Base-by-base conservation (phyloP, 1,140 invertebrate genomes). In the Drosophila repletoides region DNA sequence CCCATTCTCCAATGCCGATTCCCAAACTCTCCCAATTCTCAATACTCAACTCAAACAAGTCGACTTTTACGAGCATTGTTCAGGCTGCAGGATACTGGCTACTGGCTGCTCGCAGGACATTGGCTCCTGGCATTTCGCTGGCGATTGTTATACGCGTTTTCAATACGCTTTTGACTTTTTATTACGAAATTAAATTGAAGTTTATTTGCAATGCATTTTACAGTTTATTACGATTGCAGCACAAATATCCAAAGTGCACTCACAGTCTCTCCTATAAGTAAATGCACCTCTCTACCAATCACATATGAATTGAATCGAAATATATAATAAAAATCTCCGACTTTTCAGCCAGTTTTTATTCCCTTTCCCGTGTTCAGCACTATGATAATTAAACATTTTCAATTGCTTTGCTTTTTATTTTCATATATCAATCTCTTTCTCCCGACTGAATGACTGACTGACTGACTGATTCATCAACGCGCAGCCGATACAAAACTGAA, bases 51-150 rank as follows among this genome's bases (percentile, higher is more conserved):
- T 61, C 5, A 33, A 41, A 53, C 36, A 29, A n/a, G 63, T 56
- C 58, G 68, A 72, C 68, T 52, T 81, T 83, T 84, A n/a, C n/a
- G n/a, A n/a, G n/a, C n/a, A 71, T 74, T 84, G 61, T 71, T 43
- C 58, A 29, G 59, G 51, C 60, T 76, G 40, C 67, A 53, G 22
- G 52, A 34, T 12, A n/a, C 12, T 26, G 31, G 9, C 19, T 15
- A 9, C 19, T 14, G 17, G 9, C 28, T 19, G 38, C 15, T 19
- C 53, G 65, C 40, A 21, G 48, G 60, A 52, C 68, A 65, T 66
- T 71, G 70, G 46, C 38, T 71, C 7, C 34, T 72, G 58, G 34
- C 67, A 67, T 53, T 77, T 74, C 28, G 45, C 38, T 21, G 14
- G 22, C 64, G 33, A 53, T 58, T 72, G 75, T 65, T 66, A 38